phyloP scores from a whole-genome alignment of 2,888 invertebrate genomes.

The Caenorhabditis sp. region DNA sequence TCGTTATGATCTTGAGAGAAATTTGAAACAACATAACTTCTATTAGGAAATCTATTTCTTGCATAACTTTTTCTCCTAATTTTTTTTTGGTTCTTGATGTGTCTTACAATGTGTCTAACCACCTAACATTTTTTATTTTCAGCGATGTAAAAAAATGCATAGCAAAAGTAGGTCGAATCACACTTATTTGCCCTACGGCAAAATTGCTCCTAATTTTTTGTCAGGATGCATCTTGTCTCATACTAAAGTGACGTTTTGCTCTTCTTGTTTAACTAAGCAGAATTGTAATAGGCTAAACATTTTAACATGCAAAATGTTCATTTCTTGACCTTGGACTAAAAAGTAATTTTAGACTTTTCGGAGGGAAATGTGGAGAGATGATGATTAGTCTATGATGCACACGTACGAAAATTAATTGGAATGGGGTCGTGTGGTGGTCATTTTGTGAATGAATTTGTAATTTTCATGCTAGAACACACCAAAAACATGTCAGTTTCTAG shows the following conservation, averaged over 20 bases:
- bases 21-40: too few species aligned
- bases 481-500: constrained; percentile 51
- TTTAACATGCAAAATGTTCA: too few species aligned
- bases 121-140: not conserved
- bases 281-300: too few species aligned
- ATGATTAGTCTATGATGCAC: constrained; percentile 12
- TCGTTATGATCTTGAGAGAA: too few species aligned
- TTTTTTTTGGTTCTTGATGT: too few species aligned
- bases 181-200: constrained; percentile 29
- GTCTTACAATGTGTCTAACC: too few species aligned
- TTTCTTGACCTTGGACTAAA: not conserved
- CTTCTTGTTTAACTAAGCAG: too few species aligned
- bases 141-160: not conserved
- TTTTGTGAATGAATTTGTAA: constrained; percentile 32
- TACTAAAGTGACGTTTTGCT: not conserved
- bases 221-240: not conserved
- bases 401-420: constrained; percentile 25
- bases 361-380: not conserved
- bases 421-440: not conserved
- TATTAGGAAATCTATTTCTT: too few species aligned
- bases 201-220: constrained; percentile 33
- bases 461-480: constrained; percentile 26
- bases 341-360: not conserved
- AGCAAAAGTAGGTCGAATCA: constrained; percentile 38
- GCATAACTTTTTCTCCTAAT: too few species aligned